phyloP scores from a whole-genome alignment of 2,797 vertebrate species.

The Labroides dimidiatus region DNA sequence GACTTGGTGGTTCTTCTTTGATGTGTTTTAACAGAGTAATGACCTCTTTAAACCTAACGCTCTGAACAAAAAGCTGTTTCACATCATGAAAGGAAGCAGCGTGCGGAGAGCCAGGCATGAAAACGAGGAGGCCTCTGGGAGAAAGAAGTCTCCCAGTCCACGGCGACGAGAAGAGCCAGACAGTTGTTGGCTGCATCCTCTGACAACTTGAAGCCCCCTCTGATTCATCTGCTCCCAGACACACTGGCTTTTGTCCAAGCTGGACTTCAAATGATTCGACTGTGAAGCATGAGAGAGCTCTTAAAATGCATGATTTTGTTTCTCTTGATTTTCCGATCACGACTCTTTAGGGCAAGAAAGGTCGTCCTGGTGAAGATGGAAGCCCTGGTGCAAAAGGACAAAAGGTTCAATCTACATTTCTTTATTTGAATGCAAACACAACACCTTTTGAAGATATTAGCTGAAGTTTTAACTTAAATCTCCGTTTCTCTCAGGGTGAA shows the following conservation, averaged over 20 bases:
- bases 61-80: slow-evolving; percentile 64
- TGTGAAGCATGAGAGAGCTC: neutral
- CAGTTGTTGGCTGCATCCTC: neutral
- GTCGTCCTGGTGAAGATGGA: slow-evolving; percentile 89
- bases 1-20: slow-evolving; percentile 53
- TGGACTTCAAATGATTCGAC: slow-evolving; percentile 15
- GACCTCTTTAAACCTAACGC: slow-evolving; percentile 42
- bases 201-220: neutral
- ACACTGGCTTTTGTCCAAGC: slow-evolving; percentile 1
- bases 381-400: slow-evolving; percentile 85
- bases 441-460: too few species aligned
- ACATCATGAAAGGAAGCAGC: slow-evolving; percentile 48
- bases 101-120: neutral
- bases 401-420: slow-evolving; percentile 80
- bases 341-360: slow-evolving; percentile 89
- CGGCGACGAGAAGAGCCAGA: slow-evolving; percentile 24
- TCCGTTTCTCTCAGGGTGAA: slow-evolving; percentile 83
- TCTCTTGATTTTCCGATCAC: neutral
- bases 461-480: slow-evolving; percentile 1
- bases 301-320: neutral
- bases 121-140: neutral
- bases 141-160: slow-evolving; percentile 35
- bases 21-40: slow-evolving; percentile 64
- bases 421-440: too few species aligned
- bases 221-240: slow-evolving; percentile 41